Base-by-base conservation (phyloP, 92 coral and sea anemone species). In the Epizoanthus ramosus region DNA sequence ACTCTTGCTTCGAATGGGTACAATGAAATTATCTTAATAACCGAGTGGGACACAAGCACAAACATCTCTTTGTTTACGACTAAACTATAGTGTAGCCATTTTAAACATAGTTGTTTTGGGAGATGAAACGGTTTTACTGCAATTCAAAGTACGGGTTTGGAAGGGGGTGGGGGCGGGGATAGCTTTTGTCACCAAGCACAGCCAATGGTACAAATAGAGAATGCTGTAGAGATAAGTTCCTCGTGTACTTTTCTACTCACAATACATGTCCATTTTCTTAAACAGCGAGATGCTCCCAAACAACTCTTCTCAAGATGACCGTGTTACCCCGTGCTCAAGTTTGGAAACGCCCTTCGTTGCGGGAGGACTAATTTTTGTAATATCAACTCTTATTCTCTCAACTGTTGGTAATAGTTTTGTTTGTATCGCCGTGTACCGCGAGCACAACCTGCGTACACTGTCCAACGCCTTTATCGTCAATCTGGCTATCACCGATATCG, bases 381-480 rank as follows among this genome's bases (percentile, higher is more conserved):
- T 70, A 4, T 31, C 66, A 3, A 79, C 84, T 19, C 63, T 88
- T 16, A 14, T 83, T 53, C 43, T 84, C 4, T 88, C 91, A 15
- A 63, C 68, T 35, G 33, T 74, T 13, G 85, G 85, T 68, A 88
- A 88, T 63, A 83, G 88, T 7, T 54, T 88, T 22, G 81, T 88
- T 19, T 84, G 85, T 35, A n/a, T 88, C 25, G 85, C 91, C 28
- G 75, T 88, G 61, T 75, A 83, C 45, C 68, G 73, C 3, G 72
- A 87, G 18, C 21, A 69, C 35, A 39, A 68, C 1, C 47, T 88
- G 47, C 80, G 91, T 68, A 83, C 87, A 50, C 58, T 72, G 17
- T 84, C 91, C 14, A 82, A 79, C 64, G 85, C 73, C 13, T 83
- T 88, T 63, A 84, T 88, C 17, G 75, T 88, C 61, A 88, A 88